A percentile compares a stretch with the other conserved stretches of the same genome.
These are phyloP conservation scores for Drosophila tristis DNA, from an alignment of 1,140 invertebrate genomes.

Conservation along the genomic window DNA sequence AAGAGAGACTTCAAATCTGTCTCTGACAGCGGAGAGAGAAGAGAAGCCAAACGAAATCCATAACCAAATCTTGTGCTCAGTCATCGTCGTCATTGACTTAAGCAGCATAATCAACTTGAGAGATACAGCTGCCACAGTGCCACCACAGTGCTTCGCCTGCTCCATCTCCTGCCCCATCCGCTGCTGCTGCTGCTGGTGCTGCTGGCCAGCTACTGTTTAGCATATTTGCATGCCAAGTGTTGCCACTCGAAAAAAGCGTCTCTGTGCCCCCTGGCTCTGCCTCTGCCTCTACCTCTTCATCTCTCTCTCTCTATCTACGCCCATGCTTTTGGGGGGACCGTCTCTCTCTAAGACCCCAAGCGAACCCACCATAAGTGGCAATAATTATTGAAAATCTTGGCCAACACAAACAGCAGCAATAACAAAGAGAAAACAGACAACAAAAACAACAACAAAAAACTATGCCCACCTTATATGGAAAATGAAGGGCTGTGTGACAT, in stretches of 20 bases:
- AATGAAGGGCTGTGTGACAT: not conserved
- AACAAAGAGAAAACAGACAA: slow-evolving; percentile 56
- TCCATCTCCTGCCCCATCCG: slow-evolving; percentile 18
- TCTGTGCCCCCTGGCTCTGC: slow-evolving; percentile 3
- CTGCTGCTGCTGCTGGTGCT: not conserved
- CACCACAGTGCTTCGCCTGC: slow-evolving; percentile 4
- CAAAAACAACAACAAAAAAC: slow-evolving; percentile 11
- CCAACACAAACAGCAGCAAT: slow-evolving; percentile 72
- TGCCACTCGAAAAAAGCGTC: slow-evolving; percentile 60
- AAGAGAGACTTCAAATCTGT: slow-evolving; percentile 73
- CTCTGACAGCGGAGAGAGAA: slow-evolving; percentile 54
- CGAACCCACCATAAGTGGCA: slow-evolving; percentile 72
- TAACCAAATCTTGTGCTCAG: slow-evolving; percentile 72
- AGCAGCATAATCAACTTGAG: slow-evolving; percentile 81
- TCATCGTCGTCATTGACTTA: slow-evolving; percentile 77
- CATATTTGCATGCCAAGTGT: slow-evolving; percentile 82
- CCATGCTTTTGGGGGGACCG: not conserved
- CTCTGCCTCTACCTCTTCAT: not conserved
- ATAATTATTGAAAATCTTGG: slow-evolving; percentile 83
- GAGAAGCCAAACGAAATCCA: slow-evolving; percentile 45
- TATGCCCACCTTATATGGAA: slow-evolving; percentile 11
- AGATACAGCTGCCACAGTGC: slow-evolving; percentile 12
- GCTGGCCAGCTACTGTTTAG: slow-evolving; percentile 77
- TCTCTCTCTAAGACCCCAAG: slow-evolving; percentile 34
- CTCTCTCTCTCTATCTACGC: not conserved